These are phyloP conservation scores for Heterodera filipjevi DNA, from an alignment of 2,888 invertebrate genomes.

Conservation along the genomic window DNA sequence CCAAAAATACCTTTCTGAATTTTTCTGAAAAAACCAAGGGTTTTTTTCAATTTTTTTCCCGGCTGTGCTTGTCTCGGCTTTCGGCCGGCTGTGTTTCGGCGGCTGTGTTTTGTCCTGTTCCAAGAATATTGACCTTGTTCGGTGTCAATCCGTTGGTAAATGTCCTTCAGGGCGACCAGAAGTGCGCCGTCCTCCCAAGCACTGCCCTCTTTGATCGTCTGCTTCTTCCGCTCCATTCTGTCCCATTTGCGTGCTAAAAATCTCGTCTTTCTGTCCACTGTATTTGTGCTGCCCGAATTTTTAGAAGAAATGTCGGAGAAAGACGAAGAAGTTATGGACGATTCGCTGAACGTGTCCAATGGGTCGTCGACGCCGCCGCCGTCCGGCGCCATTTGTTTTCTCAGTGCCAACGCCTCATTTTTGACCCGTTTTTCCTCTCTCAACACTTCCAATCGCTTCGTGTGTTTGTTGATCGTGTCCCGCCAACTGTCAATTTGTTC, in stretches of 20 bases:
- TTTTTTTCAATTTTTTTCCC: too few species aligned
- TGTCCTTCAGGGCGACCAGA: slow-evolving; percentile 47
- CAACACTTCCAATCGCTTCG: slow-evolving; percentile 45
- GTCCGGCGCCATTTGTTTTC: slow-evolving; percentile 31
- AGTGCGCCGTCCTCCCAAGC: slow-evolving; percentile 60
- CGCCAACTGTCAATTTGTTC: slow-evolving; percentile 28
- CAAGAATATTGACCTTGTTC: slow-evolving; percentile 33
- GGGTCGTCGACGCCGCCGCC: slow-evolving; percentile 33
- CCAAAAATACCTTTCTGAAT: too few species aligned
- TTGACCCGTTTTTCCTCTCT: slow-evolving; percentile 47
- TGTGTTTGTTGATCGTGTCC: slow-evolving; percentile 28
- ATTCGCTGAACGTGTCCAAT: slow-evolving; percentile 42
- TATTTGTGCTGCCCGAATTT: slow-evolving; percentile 30
- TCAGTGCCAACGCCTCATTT: slow-evolving; percentile 41
- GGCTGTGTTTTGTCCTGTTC: too few species aligned
- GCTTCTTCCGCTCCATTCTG: slow-evolving; percentile 58
- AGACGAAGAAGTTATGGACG: slow-evolving; percentile 36
- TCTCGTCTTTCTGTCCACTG: too few species aligned
- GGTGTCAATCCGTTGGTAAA: slow-evolving; percentile 40
- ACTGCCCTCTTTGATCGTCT: slow-evolving; percentile 57
- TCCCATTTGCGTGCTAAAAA: not conserved
- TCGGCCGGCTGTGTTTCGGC: too few species aligned
- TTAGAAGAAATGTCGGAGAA: slow-evolving; percentile 45
- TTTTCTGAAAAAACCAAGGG: too few species aligned
- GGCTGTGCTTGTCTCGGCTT: too few species aligned